Conservation (phyloP, 2,797 vertebrate species). For the Sebastes cheni region DNA sequence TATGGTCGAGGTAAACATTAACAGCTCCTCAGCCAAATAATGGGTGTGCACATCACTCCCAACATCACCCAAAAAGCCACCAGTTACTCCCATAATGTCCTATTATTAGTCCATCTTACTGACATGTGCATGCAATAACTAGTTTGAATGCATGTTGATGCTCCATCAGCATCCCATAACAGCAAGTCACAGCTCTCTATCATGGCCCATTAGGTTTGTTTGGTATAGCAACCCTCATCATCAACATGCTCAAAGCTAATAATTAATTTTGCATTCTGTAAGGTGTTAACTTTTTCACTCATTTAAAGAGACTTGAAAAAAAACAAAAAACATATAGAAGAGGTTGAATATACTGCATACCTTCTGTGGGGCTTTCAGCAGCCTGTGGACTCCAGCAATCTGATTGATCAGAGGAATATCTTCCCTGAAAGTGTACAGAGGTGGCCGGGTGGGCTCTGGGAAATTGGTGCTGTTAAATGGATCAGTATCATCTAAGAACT, state of each 20-base stretch:
- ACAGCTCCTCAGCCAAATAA: constrained; percentile 35
- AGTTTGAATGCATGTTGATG: constrained; percentile 21
- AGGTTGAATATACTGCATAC: constrained; percentile 66
- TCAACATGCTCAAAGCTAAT: constrained; percentile 45
- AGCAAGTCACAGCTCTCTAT: constrained; percentile 18
- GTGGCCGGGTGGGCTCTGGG: constrained; percentile 92
- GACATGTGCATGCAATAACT: constrained; percentile 12
- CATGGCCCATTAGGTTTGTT: constrained; percentile 45
- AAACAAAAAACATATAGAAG: neutral
- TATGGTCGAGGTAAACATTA: constrained; percentile 53
- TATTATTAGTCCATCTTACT: constrained; percentile 11
- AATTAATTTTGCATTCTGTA: constrained; percentile 26
- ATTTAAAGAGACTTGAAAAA: constrained; percentile 1
- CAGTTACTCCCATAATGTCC: constrained; percentile 39
- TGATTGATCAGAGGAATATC: constrained; percentile 92
- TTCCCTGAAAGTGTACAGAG: constrained; percentile 89
- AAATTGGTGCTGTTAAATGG: constrained; percentile 96
- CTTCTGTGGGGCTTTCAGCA: constrained; percentile 93
- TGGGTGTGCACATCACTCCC: constrained; percentile 9
- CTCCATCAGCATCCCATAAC: constrained; percentile 52
- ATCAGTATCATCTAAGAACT: constrained; percentile 96
- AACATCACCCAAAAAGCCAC: constrained; percentile 46
- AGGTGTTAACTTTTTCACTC: neutral
- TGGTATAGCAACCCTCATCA: constrained; percentile 34
- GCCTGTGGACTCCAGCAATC: constrained; percentile 90